These are phyloP conservation scores for Drosophila robusta DNA, from an alignment of 2,888 invertebrate genomes.

Conservation along the genomic window DNA sequence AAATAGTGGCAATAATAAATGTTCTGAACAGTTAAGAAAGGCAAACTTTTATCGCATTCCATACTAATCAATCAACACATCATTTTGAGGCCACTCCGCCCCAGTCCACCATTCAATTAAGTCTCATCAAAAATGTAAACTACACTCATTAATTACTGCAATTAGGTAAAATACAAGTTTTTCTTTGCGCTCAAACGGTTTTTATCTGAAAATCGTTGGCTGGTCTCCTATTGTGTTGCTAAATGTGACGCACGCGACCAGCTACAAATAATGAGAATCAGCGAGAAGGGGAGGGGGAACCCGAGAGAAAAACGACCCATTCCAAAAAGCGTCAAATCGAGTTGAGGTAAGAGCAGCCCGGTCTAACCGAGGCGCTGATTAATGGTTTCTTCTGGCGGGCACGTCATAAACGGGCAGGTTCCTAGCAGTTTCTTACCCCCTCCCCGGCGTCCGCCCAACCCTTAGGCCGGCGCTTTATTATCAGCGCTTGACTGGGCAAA, in stretches of 20 bases:
- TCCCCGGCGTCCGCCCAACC: not conserved
- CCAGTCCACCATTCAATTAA: conserved; percentile 20
- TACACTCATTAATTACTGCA: conserved; percentile 74
- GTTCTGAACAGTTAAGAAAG: no score
- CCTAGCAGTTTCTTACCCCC: conserved; percentile 37
- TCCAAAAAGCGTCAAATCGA: conserved; percentile 17
- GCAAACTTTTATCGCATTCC: not conserved
- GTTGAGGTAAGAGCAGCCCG: conserved; percentile 14
- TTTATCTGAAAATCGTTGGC: conserved; percentile 46
- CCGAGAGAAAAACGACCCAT: conserved; percentile 1
- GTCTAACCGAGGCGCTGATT: conserved; percentile 59
- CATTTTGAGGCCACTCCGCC: conserved; percentile 4
- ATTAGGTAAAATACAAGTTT: conserved; percentile 59
- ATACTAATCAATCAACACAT: conserved; percentile 36
- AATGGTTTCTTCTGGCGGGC: conserved; percentile 68
- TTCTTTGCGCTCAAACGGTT: conserved; percentile 23
- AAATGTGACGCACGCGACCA: conserved; percentile 56
- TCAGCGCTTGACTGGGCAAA: conserved; percentile 64
- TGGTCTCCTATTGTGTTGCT: conserved; percentile 23
- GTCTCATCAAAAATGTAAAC: conserved; percentile 54
- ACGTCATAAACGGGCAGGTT: conserved; percentile 71
- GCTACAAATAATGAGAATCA: conserved; percentile 27
- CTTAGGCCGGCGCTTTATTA: conserved; percentile 33
- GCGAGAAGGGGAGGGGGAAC: not conserved
- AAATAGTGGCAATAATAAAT: no score